phyloP scores from a whole-genome alignment of 2,888 invertebrate species.

The Melinaea marsaeus region DNA sequence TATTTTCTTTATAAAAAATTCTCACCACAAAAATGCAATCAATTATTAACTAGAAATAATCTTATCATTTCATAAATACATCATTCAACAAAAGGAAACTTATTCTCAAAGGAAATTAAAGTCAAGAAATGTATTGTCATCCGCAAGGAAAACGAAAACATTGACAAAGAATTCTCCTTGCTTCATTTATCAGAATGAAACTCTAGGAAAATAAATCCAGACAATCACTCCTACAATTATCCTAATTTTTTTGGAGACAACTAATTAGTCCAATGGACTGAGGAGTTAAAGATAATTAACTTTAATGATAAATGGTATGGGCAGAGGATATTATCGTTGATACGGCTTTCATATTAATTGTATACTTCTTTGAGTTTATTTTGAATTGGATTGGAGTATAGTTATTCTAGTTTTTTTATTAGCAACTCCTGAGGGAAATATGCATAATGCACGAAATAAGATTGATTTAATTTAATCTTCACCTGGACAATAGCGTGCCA shows the following conservation, averaged over 20 bases:
- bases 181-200: constrained; percentile 62
- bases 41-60: constrained; percentile 16
- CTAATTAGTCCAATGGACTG: constrained; percentile 71
- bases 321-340: constrained; percentile 29
- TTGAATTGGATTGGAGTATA: too few relatives aligned
- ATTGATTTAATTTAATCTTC: too few relatives aligned
- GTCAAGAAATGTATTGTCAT: constrained; percentile 31
- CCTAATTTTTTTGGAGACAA: constrained; percentile 59
- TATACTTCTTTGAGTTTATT: not conserved
- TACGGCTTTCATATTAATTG: constrained; percentile 9
- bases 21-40: constrained; percentile 4
- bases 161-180: constrained; percentile 26
- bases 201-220: constrained; percentile 60
- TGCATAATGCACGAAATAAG: too few relatives aligned
- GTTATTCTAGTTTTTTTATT: too few relatives aligned
- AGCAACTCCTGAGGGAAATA: too few relatives aligned
- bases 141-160: constrained; percentile 25
- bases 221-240: constrained; percentile 70
- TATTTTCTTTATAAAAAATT: not conserved
- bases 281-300: constrained; percentile 66
- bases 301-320: constrained; percentile 64
- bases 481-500: too few relatives aligned
- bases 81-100: constrained; percentile 25
- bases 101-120: constrained; percentile 32
- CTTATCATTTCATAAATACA: constrained; percentile 19